phyloP scores from a whole-genome alignment of 2,888 invertebrate genomes.

The Hypolimnas misippus region DNA sequence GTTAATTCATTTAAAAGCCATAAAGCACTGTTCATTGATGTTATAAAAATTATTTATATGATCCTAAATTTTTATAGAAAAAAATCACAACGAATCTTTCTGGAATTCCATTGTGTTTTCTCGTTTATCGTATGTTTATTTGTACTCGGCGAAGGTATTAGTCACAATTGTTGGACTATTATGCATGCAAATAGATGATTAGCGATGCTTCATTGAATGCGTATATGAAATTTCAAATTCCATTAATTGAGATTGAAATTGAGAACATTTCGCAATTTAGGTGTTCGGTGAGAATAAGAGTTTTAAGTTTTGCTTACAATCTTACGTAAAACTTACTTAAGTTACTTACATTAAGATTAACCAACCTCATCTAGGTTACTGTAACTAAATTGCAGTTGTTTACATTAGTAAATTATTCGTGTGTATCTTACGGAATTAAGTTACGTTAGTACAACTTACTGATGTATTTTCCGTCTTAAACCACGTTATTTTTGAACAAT shows the following conservation, averaged over 20 bases:
- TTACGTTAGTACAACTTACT: too few relatives aligned
- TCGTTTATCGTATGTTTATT: neutral
- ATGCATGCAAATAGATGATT: conserved; percentile 26
- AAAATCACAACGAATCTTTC: neutral
- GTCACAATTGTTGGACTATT: conserved; percentile 15
- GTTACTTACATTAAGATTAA: too few relatives aligned
- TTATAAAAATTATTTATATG: neutral
- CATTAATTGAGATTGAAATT: neutral
- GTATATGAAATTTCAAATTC: conserved; percentile 14
- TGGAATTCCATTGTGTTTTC: neutral
- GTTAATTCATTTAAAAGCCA: neutral
- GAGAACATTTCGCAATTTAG: neutral
- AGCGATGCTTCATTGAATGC: conserved; percentile 26
- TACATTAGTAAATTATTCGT: too few relatives aligned
- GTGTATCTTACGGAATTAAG: too few relatives aligned
- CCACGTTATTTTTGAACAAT: too few relatives aligned
- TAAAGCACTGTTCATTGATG: neutral
- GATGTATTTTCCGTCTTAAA: too few relatives aligned
- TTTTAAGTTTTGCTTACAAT: too few relatives aligned
- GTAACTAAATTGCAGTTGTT: too few relatives aligned
- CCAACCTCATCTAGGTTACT: too few relatives aligned
- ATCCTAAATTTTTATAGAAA: neutral
- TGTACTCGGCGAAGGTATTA: conserved; percentile 1
- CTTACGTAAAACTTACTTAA: too few relatives aligned
- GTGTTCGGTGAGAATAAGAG: neutral